These are phyloP conservation scores for Danio choprae DNA, from an alignment of 2,797 vertebrate genomes.

Conservation along the genomic window DNA sequence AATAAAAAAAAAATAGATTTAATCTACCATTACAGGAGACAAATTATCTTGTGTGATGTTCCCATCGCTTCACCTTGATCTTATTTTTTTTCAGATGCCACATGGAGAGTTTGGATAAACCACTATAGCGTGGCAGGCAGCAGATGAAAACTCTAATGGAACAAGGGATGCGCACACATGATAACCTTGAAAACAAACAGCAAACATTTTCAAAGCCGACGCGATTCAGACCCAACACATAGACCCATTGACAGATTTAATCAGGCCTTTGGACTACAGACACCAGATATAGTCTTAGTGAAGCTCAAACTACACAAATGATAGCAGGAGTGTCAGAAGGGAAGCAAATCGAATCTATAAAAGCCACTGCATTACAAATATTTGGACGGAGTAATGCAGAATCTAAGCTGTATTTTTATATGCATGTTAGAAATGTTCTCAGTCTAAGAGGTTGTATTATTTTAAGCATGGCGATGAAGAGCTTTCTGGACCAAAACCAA, in stretches of 20 bases:
- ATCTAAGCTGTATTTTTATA: too few species aligned
- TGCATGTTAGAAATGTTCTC: not conserved
- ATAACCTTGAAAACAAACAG: conserved; percentile 42
- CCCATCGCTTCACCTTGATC: conserved; percentile 13
- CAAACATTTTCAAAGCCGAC: conserved; percentile 36
- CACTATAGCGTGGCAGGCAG: not conserved
- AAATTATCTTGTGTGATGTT: conserved; percentile 18
- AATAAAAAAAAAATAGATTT: too few species aligned
- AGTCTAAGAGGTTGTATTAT: not conserved
- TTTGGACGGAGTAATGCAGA: not conserved
- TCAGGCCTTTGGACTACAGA: conserved; percentile 17
- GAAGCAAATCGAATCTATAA: conserved; percentile 1
- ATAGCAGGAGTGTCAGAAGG: not conserved
- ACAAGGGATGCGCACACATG: conserved; percentile 1
- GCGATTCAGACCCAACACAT: conserved; percentile 2
- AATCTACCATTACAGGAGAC: not conserved
- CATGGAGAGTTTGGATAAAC: conserved; percentile 21
- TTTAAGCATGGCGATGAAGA: conserved; percentile 21
- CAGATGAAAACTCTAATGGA: conserved; percentile 31
- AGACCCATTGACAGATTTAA: conserved; percentile 12
- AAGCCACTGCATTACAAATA: not conserved
- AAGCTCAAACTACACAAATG: conserved; percentile 4
- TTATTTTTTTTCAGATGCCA: conserved; percentile 19
- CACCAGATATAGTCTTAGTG: not conserved
- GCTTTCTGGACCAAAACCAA: conserved; percentile 45